Base-by-base conservation (phyloP, 2,888 invertebrate species). In the Euzophera pinguis region DNA sequence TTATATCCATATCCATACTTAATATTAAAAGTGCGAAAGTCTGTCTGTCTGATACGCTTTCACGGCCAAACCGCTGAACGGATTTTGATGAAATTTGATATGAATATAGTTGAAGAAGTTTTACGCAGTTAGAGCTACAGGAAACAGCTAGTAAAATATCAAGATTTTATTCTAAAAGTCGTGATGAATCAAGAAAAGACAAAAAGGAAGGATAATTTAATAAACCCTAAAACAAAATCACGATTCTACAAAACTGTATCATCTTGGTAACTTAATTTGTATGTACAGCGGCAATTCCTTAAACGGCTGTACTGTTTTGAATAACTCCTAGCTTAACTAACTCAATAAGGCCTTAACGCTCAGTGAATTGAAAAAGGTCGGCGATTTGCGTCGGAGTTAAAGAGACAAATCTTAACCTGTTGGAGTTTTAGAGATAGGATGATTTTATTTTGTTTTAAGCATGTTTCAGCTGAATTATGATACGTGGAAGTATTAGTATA, bases 241-340 rank as follows among this genome's bases (percentile, higher is more conserved):
- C 29, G 45, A 45, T 29, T 48, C 13, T 29, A 12, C 39, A 27
- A 50, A 54, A 50, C 51, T 50, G 50, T 53, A 52, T 49, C 52
- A 57, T 52, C 59, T 43, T 7, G 54, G 50, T 47, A 3, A 27
- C 56, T 60, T 81, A 75, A 83, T 84, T 83, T 75, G 71, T 84
- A 84, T 84, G 79, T 73, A 66, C 62, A 60, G 50, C 57, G 54
- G 61, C 56, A 58, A 58, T 52, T 55, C 67, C 59, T 59, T 75
- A 78, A 81, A 75, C 71, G 75, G 68, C 71, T 71, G 74, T 79
- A 71, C 78, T 83, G 75, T 78, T 84, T 84, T 80, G 78, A 83
- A 84, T 84, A 84, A 84, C 84, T 83, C 83, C 72, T 63, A 67
- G 69, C 73, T 78, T 78, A 80, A 81, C 78, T 84, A 82, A 82